Evolutionary conservation across 2,113 vertebrate genomes (phyloP), one percentile per base, ranked within the genome.

Genomic region (Gambusia affinis): DNA sequence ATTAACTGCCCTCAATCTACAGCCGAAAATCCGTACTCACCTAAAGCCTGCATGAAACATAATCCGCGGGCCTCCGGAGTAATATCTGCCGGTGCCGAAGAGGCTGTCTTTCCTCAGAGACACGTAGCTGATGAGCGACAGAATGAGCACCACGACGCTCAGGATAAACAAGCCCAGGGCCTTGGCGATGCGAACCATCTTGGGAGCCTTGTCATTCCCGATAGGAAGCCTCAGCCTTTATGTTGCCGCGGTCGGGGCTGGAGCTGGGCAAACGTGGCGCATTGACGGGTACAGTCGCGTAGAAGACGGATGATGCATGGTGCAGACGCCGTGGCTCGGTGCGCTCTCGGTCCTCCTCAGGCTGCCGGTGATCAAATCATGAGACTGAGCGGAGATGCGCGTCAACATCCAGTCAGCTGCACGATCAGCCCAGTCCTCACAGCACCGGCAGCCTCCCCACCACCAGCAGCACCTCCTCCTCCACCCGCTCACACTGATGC

Each of bases 121-220:
- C 39, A 98, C 97, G 89, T 98, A 99, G 94, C 97, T 98, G 95
- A 99, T 97, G 89, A 99, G 95, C 67, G 97, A 99, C 79, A 99
- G 87, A 67, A 98, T 97, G 90, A 99, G 94, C 88, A 99, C 92
- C 44, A 96, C 97, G 64, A 98, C 95, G 93, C 96, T 96, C 85
- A 99, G 95, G 91, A 98, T 97, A 67, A 98, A 91, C 93, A 98
- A 92, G 85, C 97, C 97, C 92, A 98, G 93, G 87, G 96, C 97
- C 89, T 96, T 97, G 80, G 95, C 96, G 91, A 98, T 96, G 92
- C 97, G 96, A 92, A 97, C 97, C 97, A 98, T 99, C 94, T 96
- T 97, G 95, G 83, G 69, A 67, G 80, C 71, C 79, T 89, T 85
- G 80, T 89, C 90, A 90, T 89, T 82, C 87, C 88, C 79, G 35